A percentile compares a stretch with the other conserved stretches of the same genome.
phyloP scores from a whole-genome alignment of 2,113 vertebrate species.

The Platysteira castanea region DNA sequence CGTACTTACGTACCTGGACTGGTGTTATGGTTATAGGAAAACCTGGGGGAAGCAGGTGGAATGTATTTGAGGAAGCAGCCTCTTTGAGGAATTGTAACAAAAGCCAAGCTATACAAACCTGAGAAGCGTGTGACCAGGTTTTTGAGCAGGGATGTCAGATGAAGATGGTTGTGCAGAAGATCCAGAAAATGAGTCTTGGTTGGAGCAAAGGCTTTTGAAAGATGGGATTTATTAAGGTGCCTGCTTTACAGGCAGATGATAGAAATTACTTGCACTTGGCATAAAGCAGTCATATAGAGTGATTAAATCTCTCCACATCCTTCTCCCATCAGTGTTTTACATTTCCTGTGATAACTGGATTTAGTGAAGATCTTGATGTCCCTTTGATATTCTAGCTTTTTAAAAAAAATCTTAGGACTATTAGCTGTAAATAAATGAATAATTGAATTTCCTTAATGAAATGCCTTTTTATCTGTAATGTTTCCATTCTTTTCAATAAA shows the following conservation, averaged over 20 bases:
- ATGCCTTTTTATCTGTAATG: not conserved
- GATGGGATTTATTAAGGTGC: not conserved
- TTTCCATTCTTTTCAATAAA: not conserved
- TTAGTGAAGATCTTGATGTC: not conserved
- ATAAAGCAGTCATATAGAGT: not conserved
- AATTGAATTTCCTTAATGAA: not conserved
- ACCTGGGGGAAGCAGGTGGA: not conserved
- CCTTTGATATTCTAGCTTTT: not conserved
- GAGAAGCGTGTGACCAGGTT: not conserved
- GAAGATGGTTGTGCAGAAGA: not conserved
- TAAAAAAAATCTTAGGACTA: not conserved
- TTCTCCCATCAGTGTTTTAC: not conserved
- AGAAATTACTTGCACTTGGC: not conserved
- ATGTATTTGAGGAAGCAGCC: not conserved
- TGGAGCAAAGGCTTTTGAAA: not conserved
- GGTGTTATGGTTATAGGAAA: not conserved
- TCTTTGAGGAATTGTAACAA: not conserved
- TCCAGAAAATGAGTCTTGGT: not conserved
- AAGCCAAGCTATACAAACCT: not conserved
- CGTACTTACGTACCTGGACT: rapidly evolving
- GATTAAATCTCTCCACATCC: not conserved
- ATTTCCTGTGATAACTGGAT: not conserved
- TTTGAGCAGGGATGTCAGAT: not conserved
- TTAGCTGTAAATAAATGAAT: not conserved
- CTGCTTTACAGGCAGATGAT: not conserved